Evolutionary conservation across 1,140 invertebrate species (phyloP), one percentile per base, ranked within the genome.

Genomic region (Caenorhabditis briggsae): DNA sequence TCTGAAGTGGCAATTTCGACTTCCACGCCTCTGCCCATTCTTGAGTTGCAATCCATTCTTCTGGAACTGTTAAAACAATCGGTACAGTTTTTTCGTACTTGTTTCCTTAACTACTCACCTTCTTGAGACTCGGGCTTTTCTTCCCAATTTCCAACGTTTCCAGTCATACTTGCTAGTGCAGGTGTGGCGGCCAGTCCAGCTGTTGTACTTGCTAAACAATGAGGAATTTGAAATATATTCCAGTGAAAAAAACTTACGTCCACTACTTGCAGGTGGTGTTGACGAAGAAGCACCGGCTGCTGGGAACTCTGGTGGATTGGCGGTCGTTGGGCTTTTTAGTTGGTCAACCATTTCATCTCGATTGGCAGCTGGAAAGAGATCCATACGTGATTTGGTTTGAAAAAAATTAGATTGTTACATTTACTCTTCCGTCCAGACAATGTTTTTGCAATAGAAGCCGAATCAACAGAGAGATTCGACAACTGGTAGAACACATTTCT

Each of bases 11-110:
- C 86, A 99, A 93, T 94, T 99, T 99, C 83, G 95, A 95, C 92
- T 99, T 97, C 98, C 98, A 99, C 8, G 96, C 95, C 88, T 96
- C 95, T 82, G 94, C 97, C 97, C 97, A 99, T 88, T 97, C 96
- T 25, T 95, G 94, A 25, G 96, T 96, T 9, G 97, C 96, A 5
- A 95, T 93, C 97, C 97, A 98, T 56, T 88, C 83, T 14, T 65
- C 82, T 48, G 41, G 6, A 33, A 83, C 46, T 55, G 33, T 14
- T 18, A 46, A 2, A 33, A 64, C 7, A 82, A 0, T 23, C 23
- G 7, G 12, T 8, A 46, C 23, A 84, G 1, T 23, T 46, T 65
- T 20, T 8, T 48, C 5, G 7, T n/a, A 20, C 5, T 2, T 74
- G n/a, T 20, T 41, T 74, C 53, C 14, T 56, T 65, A 7, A 41